Percentiles rank a stretch among this genome's conserved stretches.
Conservation (phyloP, 2,888 invertebrate species). For the Drosophila rubida region DNA sequence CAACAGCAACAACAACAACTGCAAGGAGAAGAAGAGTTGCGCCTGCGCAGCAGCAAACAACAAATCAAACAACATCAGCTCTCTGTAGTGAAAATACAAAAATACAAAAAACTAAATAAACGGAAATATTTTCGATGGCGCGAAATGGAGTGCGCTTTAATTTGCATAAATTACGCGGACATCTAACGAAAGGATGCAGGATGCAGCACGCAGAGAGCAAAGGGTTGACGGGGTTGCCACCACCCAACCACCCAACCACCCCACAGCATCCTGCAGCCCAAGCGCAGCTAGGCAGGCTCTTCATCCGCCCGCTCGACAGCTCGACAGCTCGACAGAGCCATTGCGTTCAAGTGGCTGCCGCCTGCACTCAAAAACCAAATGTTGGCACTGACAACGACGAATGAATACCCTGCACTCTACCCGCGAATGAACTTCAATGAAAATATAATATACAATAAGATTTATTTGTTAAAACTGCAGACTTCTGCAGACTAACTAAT, state of each 20-base stretch:
- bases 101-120: conserved; percentile 29
- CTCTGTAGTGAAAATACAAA: conserved; percentile 13
- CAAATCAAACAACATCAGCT: conserved; percentile 62
- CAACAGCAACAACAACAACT: conserved; percentile 36
- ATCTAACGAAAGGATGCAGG: conserved; percentile 26
- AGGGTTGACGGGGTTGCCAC: conserved; percentile 50
- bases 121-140: conserved; percentile 66
- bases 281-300: conserved; percentile 1
- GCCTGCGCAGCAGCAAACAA: conserved; percentile 69
- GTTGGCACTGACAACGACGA: background rate
- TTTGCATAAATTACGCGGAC: conserved; percentile 73
- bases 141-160: conserved; percentile 79
- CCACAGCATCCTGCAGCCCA: conserved; percentile 13
- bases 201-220: conserved; percentile 28
- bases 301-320: conserved; percentile 42
- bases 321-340: conserved; percentile 24
- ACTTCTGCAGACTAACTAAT: background rate
- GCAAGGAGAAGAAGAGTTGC: conserved; percentile 43
- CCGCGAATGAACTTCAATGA: too few species aligned
- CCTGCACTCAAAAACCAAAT: conserved; percentile 56
- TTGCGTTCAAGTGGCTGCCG: conserved; percentile 59
- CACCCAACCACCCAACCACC: conserved; percentile 30
- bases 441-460: too few species aligned
- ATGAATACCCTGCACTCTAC: conserved; percentile 22
- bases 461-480: too few species aligned